These are phyloP conservation scores for Palythoa grandis DNA, from an alignment of 92 coral and sea anemone genomes.

Conservation along the genomic window DNA sequence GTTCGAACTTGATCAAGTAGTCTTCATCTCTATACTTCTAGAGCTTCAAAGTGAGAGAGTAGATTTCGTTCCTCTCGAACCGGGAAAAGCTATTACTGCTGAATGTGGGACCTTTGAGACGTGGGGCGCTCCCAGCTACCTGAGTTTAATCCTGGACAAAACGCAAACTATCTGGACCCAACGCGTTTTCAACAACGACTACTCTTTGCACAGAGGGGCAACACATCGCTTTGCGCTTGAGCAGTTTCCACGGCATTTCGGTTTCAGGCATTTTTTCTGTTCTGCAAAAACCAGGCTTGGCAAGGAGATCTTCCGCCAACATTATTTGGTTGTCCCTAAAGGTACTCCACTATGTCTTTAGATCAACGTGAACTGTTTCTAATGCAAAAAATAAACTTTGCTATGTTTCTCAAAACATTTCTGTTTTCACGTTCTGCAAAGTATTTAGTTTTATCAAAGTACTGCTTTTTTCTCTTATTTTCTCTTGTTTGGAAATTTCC, in stretches of 20 bases:
- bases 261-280: constrained; percentile 70
- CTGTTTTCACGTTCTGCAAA: neutral
- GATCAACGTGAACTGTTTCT: neutral
- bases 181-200: constrained; percentile 66
- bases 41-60: constrained; percentile 52
- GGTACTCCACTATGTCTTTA: constrained; percentile 1
- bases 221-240: constrained; percentile 54
- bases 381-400: neutral
- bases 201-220: constrained; percentile 59
- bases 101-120: constrained; percentile 60
- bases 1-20: neutral
- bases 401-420: too few relatives aligned
- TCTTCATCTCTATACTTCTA: neutral
- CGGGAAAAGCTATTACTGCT: constrained; percentile 32
- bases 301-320: constrained; percentile 76
- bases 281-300: constrained; percentile 66
- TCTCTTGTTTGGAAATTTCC: too few relatives aligned
- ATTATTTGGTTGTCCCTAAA: constrained; percentile 57
- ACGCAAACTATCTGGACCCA: constrained; percentile 69
- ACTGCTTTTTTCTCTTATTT: too few relatives aligned
- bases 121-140: constrained; percentile 66
- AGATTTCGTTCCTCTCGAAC: constrained; percentile 55
- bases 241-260: constrained; percentile 60
- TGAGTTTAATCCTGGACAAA: constrained; percentile 60
- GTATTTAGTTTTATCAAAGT: too few relatives aligned